A percentile compares a stretch with the other conserved stretches of the same genome.
Conservation (phyloP, 2,113 vertebrate genomes). For the Falcunculus frontatus region DNA sequence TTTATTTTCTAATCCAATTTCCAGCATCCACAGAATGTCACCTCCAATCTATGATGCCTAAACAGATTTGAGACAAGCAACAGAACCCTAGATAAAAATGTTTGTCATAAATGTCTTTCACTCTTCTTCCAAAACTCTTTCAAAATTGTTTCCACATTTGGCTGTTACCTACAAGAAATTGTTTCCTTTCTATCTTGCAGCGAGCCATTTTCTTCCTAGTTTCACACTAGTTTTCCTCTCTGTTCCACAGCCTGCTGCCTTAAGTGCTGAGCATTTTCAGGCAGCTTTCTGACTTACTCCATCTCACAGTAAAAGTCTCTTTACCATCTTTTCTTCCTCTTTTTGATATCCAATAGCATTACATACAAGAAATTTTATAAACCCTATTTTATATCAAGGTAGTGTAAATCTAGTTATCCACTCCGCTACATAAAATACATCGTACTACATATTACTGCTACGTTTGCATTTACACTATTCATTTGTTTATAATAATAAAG, state of each 20-base stretch:
- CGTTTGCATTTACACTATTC: not conserved
- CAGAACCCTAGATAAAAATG: not conserved
- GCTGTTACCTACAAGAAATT: not conserved
- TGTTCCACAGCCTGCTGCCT: not conserved
- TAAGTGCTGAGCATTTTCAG: not conserved
- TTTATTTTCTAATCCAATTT: not conserved
- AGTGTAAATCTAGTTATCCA: not conserved
- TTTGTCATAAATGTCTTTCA: not conserved
- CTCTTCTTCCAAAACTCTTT: not conserved
- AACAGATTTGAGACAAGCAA: not conserved
- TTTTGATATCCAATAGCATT: not conserved
- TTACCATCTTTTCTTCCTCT: not conserved
- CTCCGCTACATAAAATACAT: not conserved
- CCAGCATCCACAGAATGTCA: not conserved
- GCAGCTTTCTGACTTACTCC: not conserved
- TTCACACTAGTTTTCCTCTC: not conserved
- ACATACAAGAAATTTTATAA: not conserved
- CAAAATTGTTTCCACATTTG: not conserved
- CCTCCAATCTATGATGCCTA: not conserved
- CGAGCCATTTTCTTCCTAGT: not conserved
- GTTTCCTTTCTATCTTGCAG: not conserved
- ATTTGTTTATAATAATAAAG: not conserved
- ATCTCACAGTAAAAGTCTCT: not conserved
- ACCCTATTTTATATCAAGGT: not conserved
- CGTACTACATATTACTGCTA: not conserved